phyloP scores from a whole-genome alignment of 2,888 invertebrate genomes.

The Latheticus oryzae region DNA sequence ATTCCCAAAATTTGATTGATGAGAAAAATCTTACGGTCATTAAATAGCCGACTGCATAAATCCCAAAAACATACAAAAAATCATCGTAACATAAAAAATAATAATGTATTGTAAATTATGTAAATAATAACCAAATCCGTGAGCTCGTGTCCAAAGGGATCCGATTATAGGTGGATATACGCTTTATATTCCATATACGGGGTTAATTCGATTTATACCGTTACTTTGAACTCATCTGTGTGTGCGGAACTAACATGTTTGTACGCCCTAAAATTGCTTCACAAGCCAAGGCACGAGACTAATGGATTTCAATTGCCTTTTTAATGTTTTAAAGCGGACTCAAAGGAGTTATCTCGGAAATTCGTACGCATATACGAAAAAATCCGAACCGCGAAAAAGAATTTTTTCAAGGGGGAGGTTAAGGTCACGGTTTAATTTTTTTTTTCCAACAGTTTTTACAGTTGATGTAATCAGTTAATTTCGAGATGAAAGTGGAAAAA shows the following conservation, averaged over 20 bases:
- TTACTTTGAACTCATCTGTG: conserved; percentile 56
- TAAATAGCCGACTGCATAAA: conserved; percentile 33
- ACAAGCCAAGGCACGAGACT: conserved; percentile 52
- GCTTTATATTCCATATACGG: conserved; percentile 48
- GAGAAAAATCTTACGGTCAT: conserved; percentile 33
- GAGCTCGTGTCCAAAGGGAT: conserved; percentile 29
- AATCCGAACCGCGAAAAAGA: no score
- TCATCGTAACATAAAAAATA: conserved; percentile 12
- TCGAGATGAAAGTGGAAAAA: no score
- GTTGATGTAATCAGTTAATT: no score
- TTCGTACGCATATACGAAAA: conserved; percentile 35
- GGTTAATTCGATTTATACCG: conserved; percentile 50
- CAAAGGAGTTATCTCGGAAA: conserved; percentile 43
- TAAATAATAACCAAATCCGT: conserved; percentile 39
- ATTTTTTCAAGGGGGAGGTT: no score
- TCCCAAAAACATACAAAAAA: conserved; percentile 3
- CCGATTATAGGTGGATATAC: conserved; percentile 36
- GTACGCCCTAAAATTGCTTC: conserved; percentile 53
- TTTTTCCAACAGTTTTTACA: no score
- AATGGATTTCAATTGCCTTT: conserved; percentile 56
- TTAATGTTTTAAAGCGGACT: conserved; percentile 53
- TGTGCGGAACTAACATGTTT: conserved; percentile 57
- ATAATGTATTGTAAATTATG: conserved; percentile 36
- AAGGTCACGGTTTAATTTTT: no score
- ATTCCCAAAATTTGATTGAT: conserved; percentile 39